Base-by-base conservation (phyloP, 1,140 invertebrate species). In the Telenomus remus region DNA sequence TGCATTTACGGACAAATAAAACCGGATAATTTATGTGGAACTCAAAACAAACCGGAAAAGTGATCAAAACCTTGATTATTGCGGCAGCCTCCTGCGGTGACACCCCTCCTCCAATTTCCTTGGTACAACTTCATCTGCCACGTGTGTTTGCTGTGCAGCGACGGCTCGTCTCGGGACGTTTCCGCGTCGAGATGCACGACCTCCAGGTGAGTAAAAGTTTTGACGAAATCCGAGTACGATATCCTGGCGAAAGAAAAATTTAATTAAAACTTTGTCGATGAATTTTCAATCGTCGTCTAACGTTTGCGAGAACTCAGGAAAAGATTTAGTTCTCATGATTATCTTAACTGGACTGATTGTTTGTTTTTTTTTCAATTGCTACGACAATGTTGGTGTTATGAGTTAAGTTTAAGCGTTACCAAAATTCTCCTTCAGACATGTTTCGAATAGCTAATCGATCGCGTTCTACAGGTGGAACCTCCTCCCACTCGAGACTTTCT, bases 71-170 rank as follows among this genome's bases (percentile, higher is more conserved):
- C 93, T 83, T 94, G 91, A 86, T 96, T 95, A 87, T 97, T 97
- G 79, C 95, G 89, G 86, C 96, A 97, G 14, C 96, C 96, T 16
- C 96, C 96, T 2, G 96, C 95, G 0, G 95, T 94, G 0, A 97
- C 95, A 0, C 96, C 96, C 76, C 91, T 90, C 80, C 94, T 93
- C 96, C 96, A 97, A n/a, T 91, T 91, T 1, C 95, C 94, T 82
- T 96, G 94, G 80, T 94, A 95, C 78, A 95, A 89, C 75, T 93
- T 91, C 90, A 96, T 94, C 78, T 95, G 94, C 95, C 95, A 97
- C 0, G 92, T 92, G 44, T 90, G 90, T 77, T 95, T 95, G 63
- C 92, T 92, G 53, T 93, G 90, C 6, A 97, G 87, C 8, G 94
- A 94, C 0, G 93, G 91, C 84, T 97, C 96, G 68, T 95, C 95